Conservation (phyloP, 2,888 invertebrate genomes). For the Cheilosia grossa region DNA sequence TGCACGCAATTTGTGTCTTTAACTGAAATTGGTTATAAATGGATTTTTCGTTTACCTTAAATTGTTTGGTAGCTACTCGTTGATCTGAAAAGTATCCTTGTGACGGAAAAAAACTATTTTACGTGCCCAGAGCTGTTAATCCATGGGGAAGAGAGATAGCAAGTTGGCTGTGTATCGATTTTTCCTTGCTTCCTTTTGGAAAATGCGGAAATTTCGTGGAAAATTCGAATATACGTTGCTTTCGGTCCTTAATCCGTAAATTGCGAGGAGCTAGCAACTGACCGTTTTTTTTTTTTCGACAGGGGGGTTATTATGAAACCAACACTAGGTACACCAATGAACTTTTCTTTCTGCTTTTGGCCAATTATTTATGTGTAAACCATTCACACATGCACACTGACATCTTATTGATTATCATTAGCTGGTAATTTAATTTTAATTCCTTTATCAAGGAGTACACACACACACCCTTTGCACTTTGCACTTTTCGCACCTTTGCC, state of each 20-base stretch:
- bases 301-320: conserved; percentile 57
- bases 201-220: conserved; percentile 45
- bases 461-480: conserved; percentile 5
- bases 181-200: conserved; percentile 42
- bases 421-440: neutral
- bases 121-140: conserved; percentile 49
- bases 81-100: conserved; percentile 61
- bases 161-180: conserved; percentile 43
- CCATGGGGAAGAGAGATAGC: conserved; percentile 37
- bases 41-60: conserved; percentile 21
- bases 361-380: neutral
- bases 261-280: conserved; percentile 2
- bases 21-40: neutral
- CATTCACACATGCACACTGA: conserved; percentile 42
- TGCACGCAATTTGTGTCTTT: conserved; percentile 48
- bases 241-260: conserved; percentile 38
- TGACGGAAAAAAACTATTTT: conserved; percentile 27
- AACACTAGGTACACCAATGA: conserved; percentile 47
- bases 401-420: conserved; percentile 64
- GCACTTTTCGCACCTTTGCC: conserved; percentile 17
- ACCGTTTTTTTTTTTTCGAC: conserved; percentile 1
- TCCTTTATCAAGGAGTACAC: conserved; percentile 10
- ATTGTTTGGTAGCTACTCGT: neutral
- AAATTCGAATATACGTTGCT: conserved; percentile 14
- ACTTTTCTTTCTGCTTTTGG: conserved; percentile 25